These are phyloP conservation scores for Cairina moschata DNA, from an alignment of 2,113 vertebrate species.

Conservation along the genomic window DNA sequence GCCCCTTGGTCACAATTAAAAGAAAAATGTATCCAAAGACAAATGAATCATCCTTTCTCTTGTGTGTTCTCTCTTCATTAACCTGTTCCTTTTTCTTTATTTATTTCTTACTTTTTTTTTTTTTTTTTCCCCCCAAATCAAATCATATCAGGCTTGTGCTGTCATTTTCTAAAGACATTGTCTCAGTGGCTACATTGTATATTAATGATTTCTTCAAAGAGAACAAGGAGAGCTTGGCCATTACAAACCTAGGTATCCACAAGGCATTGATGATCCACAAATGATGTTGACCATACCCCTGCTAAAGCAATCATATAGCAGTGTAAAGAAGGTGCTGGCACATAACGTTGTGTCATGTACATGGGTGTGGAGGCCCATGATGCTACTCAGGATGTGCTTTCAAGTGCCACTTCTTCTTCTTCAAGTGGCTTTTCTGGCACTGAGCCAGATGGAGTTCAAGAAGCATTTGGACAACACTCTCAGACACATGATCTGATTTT, in stretches of 20 bases:
- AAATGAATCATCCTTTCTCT: constrained; percentile 16
- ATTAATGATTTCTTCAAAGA: neutral
- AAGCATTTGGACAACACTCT: too few species aligned
- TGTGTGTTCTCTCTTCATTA: neutral
- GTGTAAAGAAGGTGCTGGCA: neutral
- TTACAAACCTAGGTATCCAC: neutral
- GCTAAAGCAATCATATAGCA: neutral
- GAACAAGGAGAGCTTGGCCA: neutral
- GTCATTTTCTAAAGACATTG: neutral
- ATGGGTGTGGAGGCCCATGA: neutral
- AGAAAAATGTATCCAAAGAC: constrained; percentile 23
- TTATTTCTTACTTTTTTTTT: neutral
- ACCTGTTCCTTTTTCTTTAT: neutral
- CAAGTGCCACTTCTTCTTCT: too few species aligned
- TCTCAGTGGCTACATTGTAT: neutral
- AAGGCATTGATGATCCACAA: neutral
- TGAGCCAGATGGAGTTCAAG: too few species aligned
- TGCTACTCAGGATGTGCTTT: neutral
- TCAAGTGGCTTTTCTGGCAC: too few species aligned
- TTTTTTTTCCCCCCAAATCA: neutral
- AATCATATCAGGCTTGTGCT: neutral
- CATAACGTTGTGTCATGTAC: neutral
- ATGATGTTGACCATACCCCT: neutral
- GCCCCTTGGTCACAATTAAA: constrained; percentile 20
- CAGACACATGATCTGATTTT: too few species aligned